Percentiles rank a stretch among this genome's conserved stretches.
Conservation (phyloP, 2,113 vertebrate genomes). For the Psettodes erumei region DNA sequence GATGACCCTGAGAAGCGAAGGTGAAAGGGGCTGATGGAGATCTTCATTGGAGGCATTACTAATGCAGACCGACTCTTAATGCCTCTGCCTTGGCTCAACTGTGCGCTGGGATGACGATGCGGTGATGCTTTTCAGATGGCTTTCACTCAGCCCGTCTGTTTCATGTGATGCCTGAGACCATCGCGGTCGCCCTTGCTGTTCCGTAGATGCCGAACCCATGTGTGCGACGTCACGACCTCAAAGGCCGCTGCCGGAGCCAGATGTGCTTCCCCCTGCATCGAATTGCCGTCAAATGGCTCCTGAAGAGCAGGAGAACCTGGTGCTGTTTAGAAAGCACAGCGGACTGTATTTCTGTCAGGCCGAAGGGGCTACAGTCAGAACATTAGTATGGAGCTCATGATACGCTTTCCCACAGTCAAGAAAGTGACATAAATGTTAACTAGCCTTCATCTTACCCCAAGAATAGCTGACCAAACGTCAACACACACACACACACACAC, state of each 20-base stretch:
- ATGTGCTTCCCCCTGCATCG: conserved; percentile 41
- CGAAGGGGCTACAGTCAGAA: conserved; percentile 9
- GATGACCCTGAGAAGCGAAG: not conserved
- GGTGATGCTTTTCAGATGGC: conserved; percentile 40
- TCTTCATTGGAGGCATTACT: not conserved
- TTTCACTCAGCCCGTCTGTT: conserved; percentile 17
- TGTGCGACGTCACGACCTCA: conserved; percentile 35
- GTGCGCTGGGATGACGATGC: not conserved
- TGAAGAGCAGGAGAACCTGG: conserved; percentile 31
- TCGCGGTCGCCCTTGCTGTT: not conserved
- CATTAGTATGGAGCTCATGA: conserved; percentile 19
- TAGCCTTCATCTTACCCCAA: conserved; percentile 22
- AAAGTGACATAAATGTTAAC: not conserved
- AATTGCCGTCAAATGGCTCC: conserved; percentile 43
- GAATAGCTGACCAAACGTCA: conserved; percentile 5
- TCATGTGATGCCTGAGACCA: conserved; percentile 12
- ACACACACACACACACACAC: not conserved
- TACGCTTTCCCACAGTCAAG: not conserved
- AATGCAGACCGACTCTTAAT: not conserved
- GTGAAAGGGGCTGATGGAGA: not conserved
- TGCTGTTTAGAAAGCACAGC: conserved; percentile 30
- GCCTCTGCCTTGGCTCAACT: not conserved
- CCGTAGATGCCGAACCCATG: conserved; percentile 38
- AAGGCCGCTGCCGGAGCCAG: conserved; percentile 31
- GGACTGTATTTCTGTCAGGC: conserved; percentile 16